Conservation (phyloP, 2,113 vertebrate genomes). For the Vimba vimba region DNA sequence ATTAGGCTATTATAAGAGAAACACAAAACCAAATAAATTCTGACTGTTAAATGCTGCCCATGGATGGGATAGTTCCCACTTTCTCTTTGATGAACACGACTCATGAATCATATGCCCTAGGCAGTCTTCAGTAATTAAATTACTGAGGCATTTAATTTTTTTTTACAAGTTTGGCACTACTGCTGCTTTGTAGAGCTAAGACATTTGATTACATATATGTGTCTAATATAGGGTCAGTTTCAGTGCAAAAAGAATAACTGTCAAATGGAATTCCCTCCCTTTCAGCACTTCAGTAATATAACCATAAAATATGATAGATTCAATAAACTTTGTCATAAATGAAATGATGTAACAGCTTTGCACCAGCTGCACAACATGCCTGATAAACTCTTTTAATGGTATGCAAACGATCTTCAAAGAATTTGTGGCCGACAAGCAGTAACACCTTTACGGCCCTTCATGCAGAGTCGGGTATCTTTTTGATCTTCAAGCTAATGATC, state of each 20-base stretch:
- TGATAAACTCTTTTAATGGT: background rate
- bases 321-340: background rate
- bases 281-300: background rate
- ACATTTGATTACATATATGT: background rate
- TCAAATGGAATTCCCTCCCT: conserved; percentile 16
- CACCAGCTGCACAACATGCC: background rate
- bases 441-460: conserved; percentile 2
- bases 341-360: background rate
- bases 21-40: background rate
- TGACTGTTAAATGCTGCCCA: background rate
- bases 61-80: background rate
- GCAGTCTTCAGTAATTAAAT: background rate
- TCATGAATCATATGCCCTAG: background rate
- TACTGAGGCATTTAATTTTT: background rate
- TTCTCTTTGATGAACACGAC: background rate
- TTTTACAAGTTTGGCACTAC: background rate
- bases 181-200: background rate
- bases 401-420: conserved; percentile 17
- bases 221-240: background rate
- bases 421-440: background rate
- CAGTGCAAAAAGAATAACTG: background rate
- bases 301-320: background rate
- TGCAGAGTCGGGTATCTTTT: background rate
- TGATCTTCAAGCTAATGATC: conserved; percentile 1
- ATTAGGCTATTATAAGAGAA: background rate